Conservation (phyloP, 1,140 invertebrate species). For the Procambarus clarkii region DNA sequence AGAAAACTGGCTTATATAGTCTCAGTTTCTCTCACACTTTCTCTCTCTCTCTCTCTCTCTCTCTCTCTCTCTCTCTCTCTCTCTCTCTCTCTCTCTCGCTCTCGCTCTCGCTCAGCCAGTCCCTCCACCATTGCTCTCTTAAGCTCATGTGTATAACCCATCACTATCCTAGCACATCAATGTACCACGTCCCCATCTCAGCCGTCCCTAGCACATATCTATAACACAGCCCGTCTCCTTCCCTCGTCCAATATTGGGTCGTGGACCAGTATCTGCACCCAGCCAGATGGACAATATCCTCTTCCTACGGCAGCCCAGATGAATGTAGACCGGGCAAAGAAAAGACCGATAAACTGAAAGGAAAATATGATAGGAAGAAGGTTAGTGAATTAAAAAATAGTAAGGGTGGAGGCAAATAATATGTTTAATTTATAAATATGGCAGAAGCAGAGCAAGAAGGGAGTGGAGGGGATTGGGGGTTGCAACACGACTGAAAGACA, state of each 20-base stretch:
- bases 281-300: constrained; percentile 3
- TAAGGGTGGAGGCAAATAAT: neutral
- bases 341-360: neutral
- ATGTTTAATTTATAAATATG: too few species aligned
- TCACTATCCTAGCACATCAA: too few species aligned
- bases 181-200: too few species aligned
- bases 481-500: too few species aligned
- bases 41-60: neutral
- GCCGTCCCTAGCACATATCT: too few species aligned
- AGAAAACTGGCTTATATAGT: too few species aligned
- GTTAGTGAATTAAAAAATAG: neutral
- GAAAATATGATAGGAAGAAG: neutral
- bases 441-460: too few species aligned
- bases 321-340: neutral
- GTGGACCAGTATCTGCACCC: neutral
- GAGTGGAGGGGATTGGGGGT: too few species aligned
- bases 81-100: neutral
- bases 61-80: neutral
- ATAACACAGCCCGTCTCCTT: neutral
- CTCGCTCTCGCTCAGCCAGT: neutral
- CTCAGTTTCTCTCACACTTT: too few species aligned
- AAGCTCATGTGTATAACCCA: too few species aligned
- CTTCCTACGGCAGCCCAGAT: neutral
- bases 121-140: neutral
- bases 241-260: neutral